These are phyloP conservation scores for Hypena proboscidalis DNA, from an alignment of 2,888 invertebrate species.

Conservation along the genomic window DNA sequence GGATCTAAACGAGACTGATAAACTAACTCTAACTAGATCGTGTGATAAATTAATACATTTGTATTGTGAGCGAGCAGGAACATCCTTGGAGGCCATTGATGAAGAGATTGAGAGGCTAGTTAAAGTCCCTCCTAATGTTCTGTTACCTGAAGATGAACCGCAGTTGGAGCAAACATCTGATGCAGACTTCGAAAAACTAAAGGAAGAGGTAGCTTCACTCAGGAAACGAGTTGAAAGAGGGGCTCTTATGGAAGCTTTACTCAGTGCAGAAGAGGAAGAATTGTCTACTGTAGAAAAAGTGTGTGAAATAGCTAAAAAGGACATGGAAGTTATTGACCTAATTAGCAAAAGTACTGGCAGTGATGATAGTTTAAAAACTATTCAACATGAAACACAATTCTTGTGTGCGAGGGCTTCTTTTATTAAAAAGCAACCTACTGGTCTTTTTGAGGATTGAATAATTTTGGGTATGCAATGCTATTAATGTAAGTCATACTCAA, in stretches of 20 bases:
- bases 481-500: too few relatives aligned
- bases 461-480: slow-evolving; percentile 1
- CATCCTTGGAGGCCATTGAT: slow-evolving; percentile 67
- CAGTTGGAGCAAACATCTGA: slow-evolving; percentile 66
- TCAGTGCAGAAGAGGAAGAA: slow-evolving; percentile 71
- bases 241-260: slow-evolving; percentile 71
- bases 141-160: slow-evolving; percentile 74
- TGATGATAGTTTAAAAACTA: slow-evolving; percentile 50
- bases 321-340: slow-evolving; percentile 70
- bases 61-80: slow-evolving; percentile 71
- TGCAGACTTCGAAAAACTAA: slow-evolving; percentile 65
- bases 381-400: slow-evolving; percentile 61
- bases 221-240: slow-evolving; percentile 69
- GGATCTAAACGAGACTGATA: slow-evolving; percentile 72
- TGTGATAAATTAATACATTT: slow-evolving; percentile 71
- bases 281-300: slow-evolving; percentile 65
- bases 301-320: slow-evolving; percentile 71
- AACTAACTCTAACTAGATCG: slow-evolving; percentile 62
- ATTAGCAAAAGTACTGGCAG: slow-evolving; percentile 57
- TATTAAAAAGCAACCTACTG: slow-evolving; percentile 43
- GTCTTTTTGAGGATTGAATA: slow-evolving; percentile 30
- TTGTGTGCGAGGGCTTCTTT: slow-evolving; percentile 67
- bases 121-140: slow-evolving; percentile 68
- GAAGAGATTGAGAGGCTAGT: slow-evolving; percentile 70
- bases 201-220: slow-evolving; percentile 64